Evolutionary conservation across 1,140 invertebrate species (phyloP).

Genomic region (Phymastichus coffea): DNA sequence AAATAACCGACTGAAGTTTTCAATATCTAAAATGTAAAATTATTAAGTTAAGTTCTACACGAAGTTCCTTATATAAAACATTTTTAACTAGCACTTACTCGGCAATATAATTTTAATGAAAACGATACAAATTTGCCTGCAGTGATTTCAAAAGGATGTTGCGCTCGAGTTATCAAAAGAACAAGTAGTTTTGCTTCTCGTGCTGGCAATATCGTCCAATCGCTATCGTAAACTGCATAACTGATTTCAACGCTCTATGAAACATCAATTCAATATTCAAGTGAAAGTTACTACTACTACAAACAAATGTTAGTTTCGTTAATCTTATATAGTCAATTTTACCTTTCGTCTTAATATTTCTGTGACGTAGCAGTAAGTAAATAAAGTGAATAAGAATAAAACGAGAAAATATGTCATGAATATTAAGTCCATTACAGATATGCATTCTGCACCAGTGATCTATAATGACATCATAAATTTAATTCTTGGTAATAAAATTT

Average conservation of each 20-base stretch:
- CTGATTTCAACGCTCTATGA: conserved; percentile 24
- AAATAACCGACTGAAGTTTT: conserved; percentile 56
- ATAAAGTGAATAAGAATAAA: conserved; percentile 26
- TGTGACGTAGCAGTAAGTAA: conserved; percentile 17
- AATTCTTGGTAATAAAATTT: not conserved
- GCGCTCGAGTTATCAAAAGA: conserved; percentile 39
- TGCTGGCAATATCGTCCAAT: conserved; percentile 17
- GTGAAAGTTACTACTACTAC: no score
- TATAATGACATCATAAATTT: not conserved
- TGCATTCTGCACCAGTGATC: conserved; percentile 9
- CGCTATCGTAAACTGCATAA: conserved; percentile 15
- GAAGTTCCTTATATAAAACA: no score
- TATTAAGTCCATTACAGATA: conserved; percentile 6
- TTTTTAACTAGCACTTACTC: conserved; percentile 37
- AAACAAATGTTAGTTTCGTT: not conserved
- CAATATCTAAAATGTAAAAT: conserved; percentile 49
- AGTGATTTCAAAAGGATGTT: conserved; percentile 34
- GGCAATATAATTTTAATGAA: conserved; percentile 49
- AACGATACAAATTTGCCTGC: conserved; percentile 25
- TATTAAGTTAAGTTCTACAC: not conserved
- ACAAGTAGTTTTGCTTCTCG: conserved; percentile 15
- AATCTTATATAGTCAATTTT: not conserved
- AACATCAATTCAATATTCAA: no score
- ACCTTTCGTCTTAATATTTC: conserved; percentile 20
- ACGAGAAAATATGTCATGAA: conserved; percentile 23